Percentiles rank a stretch among this genome's conserved stretches.
Evolutionary conservation across 2,797 vertebrate genomes (phyloP).

Genomic region (Myotis daubentonii): DNA sequence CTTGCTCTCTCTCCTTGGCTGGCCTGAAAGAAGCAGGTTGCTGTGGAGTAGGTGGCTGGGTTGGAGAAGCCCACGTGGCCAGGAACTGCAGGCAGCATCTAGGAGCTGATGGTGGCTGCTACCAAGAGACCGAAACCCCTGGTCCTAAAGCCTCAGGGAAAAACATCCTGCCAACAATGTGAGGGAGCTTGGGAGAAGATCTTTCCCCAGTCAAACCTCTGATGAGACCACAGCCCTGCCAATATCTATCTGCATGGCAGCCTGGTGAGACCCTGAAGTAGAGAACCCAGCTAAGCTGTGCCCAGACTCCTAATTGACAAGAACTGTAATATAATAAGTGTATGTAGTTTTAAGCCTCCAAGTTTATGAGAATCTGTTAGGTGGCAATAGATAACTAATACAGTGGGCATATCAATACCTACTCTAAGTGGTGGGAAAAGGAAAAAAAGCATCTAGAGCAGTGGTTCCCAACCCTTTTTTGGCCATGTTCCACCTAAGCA

Average conservation of each 20-base stretch:
- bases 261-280: not conserved
- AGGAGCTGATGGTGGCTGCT: not conserved
- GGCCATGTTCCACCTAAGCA: too few species aligned
- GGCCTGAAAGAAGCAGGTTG: not conserved
- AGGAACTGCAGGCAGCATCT: not conserved
- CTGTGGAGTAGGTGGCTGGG: not conserved
- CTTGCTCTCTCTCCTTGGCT: not conserved
- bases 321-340: not conserved
- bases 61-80: not conserved
- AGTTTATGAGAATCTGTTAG: not conserved
- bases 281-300: not conserved
- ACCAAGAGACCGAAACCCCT: not conserved
- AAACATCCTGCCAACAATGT: not conserved
- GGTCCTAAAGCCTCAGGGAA: not conserved
- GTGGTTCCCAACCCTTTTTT: too few species aligned
- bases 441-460: not conserved
- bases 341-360: not conserved
- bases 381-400: not conserved
- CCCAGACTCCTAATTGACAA: not conserved
- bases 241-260: not conserved
- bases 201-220: not conserved
- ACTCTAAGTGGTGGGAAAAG: not conserved
- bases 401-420: not conserved
- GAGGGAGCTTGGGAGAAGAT: not conserved
- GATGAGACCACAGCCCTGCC: not conserved